A percentile compares a stretch with the other conserved stretches of the same genome.
Conservation (phyloP, 1,140 invertebrate genomes). For the Harpegnathos saltator region DNA sequence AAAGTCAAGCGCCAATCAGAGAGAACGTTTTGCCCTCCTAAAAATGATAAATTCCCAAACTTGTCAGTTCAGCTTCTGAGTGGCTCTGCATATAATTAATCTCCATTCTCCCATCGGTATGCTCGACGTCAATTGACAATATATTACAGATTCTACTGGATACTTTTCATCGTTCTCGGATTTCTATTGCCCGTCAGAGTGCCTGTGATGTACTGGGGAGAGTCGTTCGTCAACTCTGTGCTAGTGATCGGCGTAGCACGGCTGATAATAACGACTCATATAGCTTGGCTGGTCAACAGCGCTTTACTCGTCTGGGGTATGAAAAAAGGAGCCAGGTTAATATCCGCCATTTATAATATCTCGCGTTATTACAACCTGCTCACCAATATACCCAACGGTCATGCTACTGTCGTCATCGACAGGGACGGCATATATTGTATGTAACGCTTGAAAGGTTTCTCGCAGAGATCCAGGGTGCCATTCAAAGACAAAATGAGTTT, state of each 20-base stretch:
- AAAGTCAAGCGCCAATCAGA: no score
- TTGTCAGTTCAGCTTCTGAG: no score
- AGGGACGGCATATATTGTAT: conserved; percentile 69
- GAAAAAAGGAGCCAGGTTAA: conserved; percentile 90
- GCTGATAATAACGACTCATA: conserved; percentile 87
- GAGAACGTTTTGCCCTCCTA: no score
- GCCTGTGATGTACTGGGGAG: conserved; percentile 91
- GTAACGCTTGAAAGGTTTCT: background rate
- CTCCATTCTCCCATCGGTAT: conserved; percentile 7
- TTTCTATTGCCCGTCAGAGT: conserved; percentile 91
- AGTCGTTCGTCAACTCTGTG: conserved; percentile 87
- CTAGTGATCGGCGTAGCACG: conserved; percentile 90
- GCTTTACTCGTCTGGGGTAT: conserved; percentile 90
- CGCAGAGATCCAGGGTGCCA: no score
- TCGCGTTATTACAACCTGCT: conserved; percentile 77
- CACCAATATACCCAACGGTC: conserved; percentile 78
- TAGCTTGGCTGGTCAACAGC: conserved; percentile 90
- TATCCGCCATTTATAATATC: conserved; percentile 77
- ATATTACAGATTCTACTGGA: conserved; percentile 89
- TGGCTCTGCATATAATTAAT: background rate
- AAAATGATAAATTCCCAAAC: no score
- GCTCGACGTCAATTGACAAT: conserved; percentile 9
- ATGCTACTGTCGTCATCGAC: conserved; percentile 79
- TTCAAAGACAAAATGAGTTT: no score
- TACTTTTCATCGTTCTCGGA: conserved; percentile 89